Base-by-base conservation (phyloP, 1,140 invertebrate genomes). In the Lepidurus arcticus region DNA sequence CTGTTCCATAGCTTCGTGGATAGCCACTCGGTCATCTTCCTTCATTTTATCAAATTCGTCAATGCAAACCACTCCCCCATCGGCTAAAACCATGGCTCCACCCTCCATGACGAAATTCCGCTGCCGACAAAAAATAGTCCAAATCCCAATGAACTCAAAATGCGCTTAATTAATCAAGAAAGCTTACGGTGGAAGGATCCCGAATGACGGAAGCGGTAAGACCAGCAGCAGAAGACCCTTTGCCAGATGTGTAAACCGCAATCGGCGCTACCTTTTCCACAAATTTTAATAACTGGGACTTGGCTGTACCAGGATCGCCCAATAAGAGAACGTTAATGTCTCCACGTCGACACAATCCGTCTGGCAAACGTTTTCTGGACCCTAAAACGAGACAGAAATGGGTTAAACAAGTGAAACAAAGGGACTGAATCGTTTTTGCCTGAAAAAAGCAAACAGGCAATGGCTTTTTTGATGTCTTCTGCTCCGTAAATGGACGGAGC, bases 41-140 rank as follows among this genome's bases (percentile, higher is more conserved):
- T 95, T 90, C 98, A 99, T 99, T 87, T 99, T 99, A 86, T 99
- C 98, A 86, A 99, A 99, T 85, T 99, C 98, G 85, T 99, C 98
- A 85, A 99, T 99, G 84, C 98, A 99, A 1, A 99, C 97, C 10
- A 99, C 96, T 47, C 98, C 98, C 44, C 97, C 97, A 87, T 99
- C 98, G 42, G 98, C 98, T 45, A 99, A 86, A 2, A 99, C 98
- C 98, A 99, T 99, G 9, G 98, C 98, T 44, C 98, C 98, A 13
- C 98, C 98, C 88, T 99, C 98, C 94, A 99, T 97, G 5, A 99
- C 91, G 86, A 99, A 99, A 84, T 97, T 98, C 73, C 95, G 89
- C 95, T 97, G 53, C 3, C 9, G 24, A 24, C 45, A 16, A 10
- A 47, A 10, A 83, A 8, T 85, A n/a, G n/a, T n/a, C n/a, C n/a